Base-by-base conservation (phyloP, 2,797 vertebrate genomes). In the Poliocrania exsul region DNA sequence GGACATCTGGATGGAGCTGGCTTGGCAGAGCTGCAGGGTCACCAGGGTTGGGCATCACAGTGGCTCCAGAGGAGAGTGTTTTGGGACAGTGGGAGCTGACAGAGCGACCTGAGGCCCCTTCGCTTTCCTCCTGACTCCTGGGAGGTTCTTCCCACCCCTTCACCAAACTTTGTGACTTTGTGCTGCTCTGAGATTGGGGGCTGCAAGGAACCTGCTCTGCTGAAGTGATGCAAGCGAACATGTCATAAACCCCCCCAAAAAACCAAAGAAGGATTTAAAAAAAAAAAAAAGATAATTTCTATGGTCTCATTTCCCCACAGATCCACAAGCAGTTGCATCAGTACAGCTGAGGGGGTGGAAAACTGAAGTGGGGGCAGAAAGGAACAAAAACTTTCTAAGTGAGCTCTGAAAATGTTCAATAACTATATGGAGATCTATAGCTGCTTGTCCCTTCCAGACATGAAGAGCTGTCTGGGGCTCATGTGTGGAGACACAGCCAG, bases 341-440 rank as follows among this genome's bases (percentile, higher is more conserved):
- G 73, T 83, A 46, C 58, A 56, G 86, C 87, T 85, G 89, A 96
- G 95, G 87, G 92, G 87, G 92, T 91, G 92, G 93, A 44, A 91
- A 90, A 93, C 85, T 78, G 87, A 93, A 91, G 93, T 86, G 93
- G 95, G 90, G 96, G 95, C 67, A 97, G 95, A 71, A 94, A 82
- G 77, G 92, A 96, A 89, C 53, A 74, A 70, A 88, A 96, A 80
- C 88, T 91, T 95, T 90, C 19, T 4, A 86, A 94, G 90, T 50
- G 28, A 92, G 83, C 66, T 90, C 77, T 79, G 72, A 51, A 50
- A 33, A 74, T 57, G 46, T 74, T 50, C 77, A 90, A 23, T 69
- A n/a, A 35, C 70, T 90, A 11, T 20, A 54, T 3, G 51, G 66
- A 91, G 80, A 87, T 94, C 57, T 56, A 3, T 10, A 71, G 78